A percentile compares a stretch with the other conserved stretches of the same genome.
Conservation (phyloP, 2,888 invertebrate genomes). For the Isotomurus palustris region DNA sequence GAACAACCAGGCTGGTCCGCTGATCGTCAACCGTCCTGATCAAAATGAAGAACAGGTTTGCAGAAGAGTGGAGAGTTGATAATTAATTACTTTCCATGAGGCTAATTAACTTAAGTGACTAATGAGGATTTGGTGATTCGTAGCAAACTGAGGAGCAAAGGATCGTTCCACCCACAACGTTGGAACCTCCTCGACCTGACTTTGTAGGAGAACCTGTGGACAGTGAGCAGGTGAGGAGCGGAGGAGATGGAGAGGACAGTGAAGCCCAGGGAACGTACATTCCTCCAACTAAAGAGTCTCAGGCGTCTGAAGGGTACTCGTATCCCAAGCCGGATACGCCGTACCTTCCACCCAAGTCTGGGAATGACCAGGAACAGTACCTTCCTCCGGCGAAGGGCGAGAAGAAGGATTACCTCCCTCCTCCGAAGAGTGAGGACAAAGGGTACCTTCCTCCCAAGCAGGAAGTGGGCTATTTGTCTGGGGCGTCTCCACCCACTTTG, state of each 20-base stretch:
- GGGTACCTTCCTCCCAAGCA: neutral
- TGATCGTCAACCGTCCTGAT: constrained; percentile 24
- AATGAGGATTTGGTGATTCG: too few species aligned
- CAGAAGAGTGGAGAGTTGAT: neutral
- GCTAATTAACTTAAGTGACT: too few species aligned
- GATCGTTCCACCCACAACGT: constrained; percentile 13
- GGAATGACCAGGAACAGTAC: neutral
- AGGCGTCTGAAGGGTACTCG: neutral
- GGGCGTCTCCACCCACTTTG: constrained; percentile 20
- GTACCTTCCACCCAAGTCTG: constrained; percentile 11
- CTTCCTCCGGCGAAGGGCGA: constrained; percentile 10
- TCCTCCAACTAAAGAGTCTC: constrained; percentile 1
- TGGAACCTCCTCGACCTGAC: constrained; percentile 9
- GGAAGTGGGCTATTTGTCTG: constrained; percentile 9
- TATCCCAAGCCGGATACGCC: constrained; percentile 15
- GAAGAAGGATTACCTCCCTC: constrained; percentile 12
- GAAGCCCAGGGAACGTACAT: too few species aligned
- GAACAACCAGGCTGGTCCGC: constrained; percentile 5
- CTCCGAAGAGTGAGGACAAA: neutral
- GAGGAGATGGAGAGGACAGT: constrained; percentile 2
- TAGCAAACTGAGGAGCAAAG: constrained; percentile 16
- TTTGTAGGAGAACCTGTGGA: constrained; percentile 21
- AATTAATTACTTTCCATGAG: too few species aligned
- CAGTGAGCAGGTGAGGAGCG: constrained; percentile 2
- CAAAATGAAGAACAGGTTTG: neutral